A percentile compares a stretch with the other conserved stretches of the same genome.
phyloP scores from a whole-genome alignment of 2,888 invertebrate genomes.

The Pristionchus exspectatus region DNA sequence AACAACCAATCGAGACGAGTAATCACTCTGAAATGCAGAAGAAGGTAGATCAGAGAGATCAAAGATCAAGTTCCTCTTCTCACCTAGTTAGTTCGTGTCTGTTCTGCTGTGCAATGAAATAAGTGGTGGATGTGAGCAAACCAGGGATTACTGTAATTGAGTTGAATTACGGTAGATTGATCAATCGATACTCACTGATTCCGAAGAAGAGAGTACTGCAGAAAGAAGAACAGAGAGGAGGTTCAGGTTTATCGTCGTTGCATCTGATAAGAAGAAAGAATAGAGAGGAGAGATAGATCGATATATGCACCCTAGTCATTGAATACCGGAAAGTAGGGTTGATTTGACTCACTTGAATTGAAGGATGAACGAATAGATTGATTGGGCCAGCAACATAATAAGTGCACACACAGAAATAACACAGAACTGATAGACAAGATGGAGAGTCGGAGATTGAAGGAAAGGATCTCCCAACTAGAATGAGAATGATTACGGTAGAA shows the following conservation, averaged over 20 bases:
- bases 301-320: neutral
- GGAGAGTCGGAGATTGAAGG: slow-evolving; percentile 64
- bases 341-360: neutral
- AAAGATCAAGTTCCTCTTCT: neutral
- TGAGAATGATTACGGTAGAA: neutral
- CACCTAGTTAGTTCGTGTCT: slow-evolving; percentile 48
- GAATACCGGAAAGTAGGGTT: neutral
- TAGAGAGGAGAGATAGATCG: neutral
- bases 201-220: slow-evolving; percentile 48
- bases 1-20: slow-evolving; percentile 54
- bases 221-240: slow-evolving; percentile 49
- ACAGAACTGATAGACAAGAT: slow-evolving; percentile 67
- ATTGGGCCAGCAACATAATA: neutral
- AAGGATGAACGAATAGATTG: slow-evolving; percentile 3
- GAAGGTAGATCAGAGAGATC: neutral
- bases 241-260: slow-evolving; percentile 43
- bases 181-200: slow-evolving; percentile 38
- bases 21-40: neutral
- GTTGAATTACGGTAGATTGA: neutral
- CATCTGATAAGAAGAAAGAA: slow-evolving; percentile 5
- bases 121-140: slow-evolving; percentile 43
- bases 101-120: slow-evolving; percentile 48
- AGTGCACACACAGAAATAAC: slow-evolving; percentile 60
- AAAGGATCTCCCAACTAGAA: slow-evolving; percentile 68
- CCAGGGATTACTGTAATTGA: slow-evolving; percentile 48